Percentiles rank a stretch among this genome's conserved stretches.
Conservation (phyloP, 2,113 vertebrate genomes). For the Bubalus kerabau region DNA sequence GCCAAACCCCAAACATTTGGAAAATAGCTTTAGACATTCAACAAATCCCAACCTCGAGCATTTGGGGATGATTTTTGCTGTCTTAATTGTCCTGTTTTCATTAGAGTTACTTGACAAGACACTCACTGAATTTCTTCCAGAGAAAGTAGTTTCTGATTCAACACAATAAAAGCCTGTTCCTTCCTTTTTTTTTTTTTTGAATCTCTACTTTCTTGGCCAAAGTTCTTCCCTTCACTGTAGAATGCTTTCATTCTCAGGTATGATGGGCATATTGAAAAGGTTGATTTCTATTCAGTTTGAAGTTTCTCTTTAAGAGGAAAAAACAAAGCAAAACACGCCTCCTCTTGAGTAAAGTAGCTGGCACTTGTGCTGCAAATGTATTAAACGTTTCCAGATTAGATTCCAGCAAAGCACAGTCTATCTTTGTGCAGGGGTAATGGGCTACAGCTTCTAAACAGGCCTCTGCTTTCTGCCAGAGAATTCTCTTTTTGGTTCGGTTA, state of each 20-base stretch:
- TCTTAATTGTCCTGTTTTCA: slow-evolving; percentile 28
- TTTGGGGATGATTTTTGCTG: neutral
- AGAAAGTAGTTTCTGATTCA: slow-evolving; percentile 18
- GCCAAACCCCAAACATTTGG: slow-evolving; percentile 53
- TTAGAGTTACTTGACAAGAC: neutral
- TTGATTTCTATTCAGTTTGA: slow-evolving; percentile 50
- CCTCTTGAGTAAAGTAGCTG: slow-evolving; percentile 71
- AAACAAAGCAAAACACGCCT: neutral
- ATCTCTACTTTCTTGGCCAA: neutral
- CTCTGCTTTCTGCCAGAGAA: slow-evolving; percentile 48
- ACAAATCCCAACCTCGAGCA: neutral
- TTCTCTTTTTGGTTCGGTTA: slow-evolving; percentile 33
- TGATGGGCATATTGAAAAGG: slow-evolving; percentile 30
- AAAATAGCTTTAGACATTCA: slow-evolving; percentile 47
- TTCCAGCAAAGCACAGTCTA: slow-evolving; percentile 73
- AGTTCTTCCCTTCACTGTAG: neutral
- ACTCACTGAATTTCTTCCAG: slow-evolving; percentile 23
- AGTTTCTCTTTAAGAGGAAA: slow-evolving; percentile 33
- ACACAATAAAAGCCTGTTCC: neutral
- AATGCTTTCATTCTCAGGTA: slow-evolving; percentile 54
- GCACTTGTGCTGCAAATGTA: slow-evolving; percentile 63
- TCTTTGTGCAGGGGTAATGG: slow-evolving; percentile 78
- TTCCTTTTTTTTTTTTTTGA: neutral
- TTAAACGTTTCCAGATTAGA: slow-evolving; percentile 78
- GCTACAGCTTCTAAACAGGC: slow-evolving; percentile 65